phyloP scores from a whole-genome alignment of 2,888 invertebrate genomes.

The Rutpela maculata region DNA sequence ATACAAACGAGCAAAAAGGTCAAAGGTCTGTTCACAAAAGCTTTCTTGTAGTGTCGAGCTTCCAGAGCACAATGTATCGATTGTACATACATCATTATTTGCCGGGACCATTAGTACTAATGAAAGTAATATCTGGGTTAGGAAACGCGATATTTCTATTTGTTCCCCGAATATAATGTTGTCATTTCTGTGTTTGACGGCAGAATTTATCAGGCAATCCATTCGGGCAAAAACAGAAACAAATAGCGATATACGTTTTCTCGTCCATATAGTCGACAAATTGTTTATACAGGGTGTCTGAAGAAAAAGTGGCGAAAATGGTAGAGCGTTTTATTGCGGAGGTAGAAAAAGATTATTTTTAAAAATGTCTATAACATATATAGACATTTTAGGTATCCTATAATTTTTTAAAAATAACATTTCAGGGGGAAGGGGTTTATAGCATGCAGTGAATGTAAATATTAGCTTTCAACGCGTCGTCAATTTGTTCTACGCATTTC shows the following conservation, averaged over 20 bases:
- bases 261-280: not conserved
- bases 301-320: not conserved
- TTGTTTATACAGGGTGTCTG: not conserved
- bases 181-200: not conserved
- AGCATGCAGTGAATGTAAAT: no score
- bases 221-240: not conserved
- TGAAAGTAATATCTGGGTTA: not conserved
- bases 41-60: constrained; percentile 18
- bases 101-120: not conserved
- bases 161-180: not conserved
- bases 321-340: not conserved
- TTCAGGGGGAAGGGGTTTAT: no score
- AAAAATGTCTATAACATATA: no score
- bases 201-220: not conserved
- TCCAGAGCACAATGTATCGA: not conserved
- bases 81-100: constrained; percentile 13
- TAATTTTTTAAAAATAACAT: no score
- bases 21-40: constrained; percentile 37
- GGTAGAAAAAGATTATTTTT: not conserved
- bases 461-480: no score
- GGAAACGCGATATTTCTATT: not conserved
- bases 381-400: no score
- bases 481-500: no score
- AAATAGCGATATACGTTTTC: not conserved
- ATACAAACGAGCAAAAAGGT: constrained; percentile 21